Percentiles rank a stretch among this genome's conserved stretches.
phyloP scores from a whole-genome alignment of 2,797 vertebrate genomes.

The Pteronotus mesoamericanus region DNA sequence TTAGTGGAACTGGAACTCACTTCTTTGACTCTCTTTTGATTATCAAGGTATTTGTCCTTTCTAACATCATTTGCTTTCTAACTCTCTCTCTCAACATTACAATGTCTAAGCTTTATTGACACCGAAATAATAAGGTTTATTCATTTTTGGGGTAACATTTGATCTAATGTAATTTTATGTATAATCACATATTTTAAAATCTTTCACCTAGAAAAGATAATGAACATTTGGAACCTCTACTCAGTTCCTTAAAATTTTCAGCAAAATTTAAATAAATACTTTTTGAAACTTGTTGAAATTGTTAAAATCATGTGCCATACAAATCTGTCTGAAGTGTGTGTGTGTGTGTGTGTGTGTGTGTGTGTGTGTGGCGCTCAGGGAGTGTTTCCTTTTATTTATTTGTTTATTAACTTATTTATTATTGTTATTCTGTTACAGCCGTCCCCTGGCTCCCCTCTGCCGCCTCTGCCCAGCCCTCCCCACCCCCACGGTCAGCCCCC shows the following conservation, averaged over 20 bases:
- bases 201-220: not conserved
- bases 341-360: too few relatives aligned
- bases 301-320: not conserved
- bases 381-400: not conserved
- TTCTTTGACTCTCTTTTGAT: not conserved
- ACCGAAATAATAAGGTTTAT: not conserved
- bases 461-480: not conserved
- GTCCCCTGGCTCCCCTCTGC: not conserved
- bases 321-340: not conserved
- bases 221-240: not conserved
- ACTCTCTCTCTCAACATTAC: not conserved
- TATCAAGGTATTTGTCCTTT: not conserved
- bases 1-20: not conserved
- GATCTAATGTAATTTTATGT: not conserved
- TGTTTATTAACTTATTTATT: not conserved
- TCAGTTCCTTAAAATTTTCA: not conserved
- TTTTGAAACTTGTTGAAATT: not conserved
- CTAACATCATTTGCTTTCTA: not conserved
- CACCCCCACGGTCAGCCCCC: too few relatives aligned
- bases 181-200: not conserved
- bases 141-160: not conserved
- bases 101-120: not conserved
- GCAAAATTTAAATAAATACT: not conserved
- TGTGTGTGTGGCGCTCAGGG: too few relatives aligned
- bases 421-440: not conserved